Percentiles rank a stretch among this genome's conserved stretches.
Evolutionary conservation across 2,797 vertebrate species (phyloP).

Genomic region (Acipenser oxyrinchus): DNA sequence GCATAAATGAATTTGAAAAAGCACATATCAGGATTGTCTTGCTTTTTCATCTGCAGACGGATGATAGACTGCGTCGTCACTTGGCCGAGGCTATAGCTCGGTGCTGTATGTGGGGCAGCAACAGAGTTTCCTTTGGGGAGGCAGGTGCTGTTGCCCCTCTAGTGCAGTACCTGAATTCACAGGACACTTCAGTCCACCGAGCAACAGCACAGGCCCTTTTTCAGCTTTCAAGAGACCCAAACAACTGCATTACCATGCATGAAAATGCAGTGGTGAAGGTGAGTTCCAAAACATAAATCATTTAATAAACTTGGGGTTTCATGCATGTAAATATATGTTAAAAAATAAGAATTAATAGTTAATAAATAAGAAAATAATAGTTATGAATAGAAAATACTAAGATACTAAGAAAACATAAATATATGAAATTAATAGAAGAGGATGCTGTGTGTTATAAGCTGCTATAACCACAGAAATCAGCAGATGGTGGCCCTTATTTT

Average conservation of each 20-base stretch:
- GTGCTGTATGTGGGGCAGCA: conserved; percentile 80
- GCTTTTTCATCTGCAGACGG: conserved; percentile 50
- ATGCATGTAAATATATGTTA: no score
- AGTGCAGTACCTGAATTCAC: conserved; percentile 73
- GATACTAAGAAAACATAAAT: no score
- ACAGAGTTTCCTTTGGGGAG: conserved; percentile 71
- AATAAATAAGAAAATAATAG: no score
- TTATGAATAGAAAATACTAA: no score
- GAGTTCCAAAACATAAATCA: conserved; percentile 13
- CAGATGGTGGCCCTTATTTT: no score
- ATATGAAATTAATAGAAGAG: no score
- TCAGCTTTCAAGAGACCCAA: conserved; percentile 76
- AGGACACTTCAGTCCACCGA: conserved; percentile 62
- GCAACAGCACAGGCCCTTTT: conserved; percentile 78
- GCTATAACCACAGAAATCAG: no score
- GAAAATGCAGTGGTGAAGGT: conserved; percentile 81
- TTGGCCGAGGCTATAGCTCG: conserved; percentile 79
- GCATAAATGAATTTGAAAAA: no score
- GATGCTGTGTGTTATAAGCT: no score
- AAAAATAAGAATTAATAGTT: no score
- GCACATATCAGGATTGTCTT: no score
- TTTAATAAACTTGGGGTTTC: no score
- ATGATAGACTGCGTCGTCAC: conserved; percentile 68
- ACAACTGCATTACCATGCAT: conserved; percentile 84
- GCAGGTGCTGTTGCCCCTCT: conserved; percentile 73